Evolutionary conservation across 1,140 invertebrate genomes (phyloP).

Genomic region (Reticulitermes speratus): DNA sequence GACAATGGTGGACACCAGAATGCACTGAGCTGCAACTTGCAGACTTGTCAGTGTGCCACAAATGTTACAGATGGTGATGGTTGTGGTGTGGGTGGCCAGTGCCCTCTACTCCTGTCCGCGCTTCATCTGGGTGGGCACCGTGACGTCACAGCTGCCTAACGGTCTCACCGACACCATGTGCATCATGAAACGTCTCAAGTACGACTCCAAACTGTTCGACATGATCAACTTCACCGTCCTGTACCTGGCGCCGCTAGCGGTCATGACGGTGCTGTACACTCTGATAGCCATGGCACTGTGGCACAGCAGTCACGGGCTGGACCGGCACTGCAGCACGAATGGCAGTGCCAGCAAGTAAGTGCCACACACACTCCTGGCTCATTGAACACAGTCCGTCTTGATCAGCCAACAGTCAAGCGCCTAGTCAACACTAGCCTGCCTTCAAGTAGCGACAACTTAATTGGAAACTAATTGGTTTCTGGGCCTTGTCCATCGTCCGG

Average conservation of each 20-base stretch:
- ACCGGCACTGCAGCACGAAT: neutral
- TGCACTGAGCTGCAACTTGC: too few species aligned
- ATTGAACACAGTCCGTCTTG: neutral
- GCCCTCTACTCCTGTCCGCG: slow-evolving; percentile 73
- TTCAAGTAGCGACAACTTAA: neutral
- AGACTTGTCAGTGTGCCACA: neutral
- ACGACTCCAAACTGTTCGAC: slow-evolving; percentile 72
- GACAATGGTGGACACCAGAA: too few species aligned
- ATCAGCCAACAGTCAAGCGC: too few species aligned
- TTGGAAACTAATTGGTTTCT: too few species aligned
- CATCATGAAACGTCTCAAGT: slow-evolving; percentile 67
- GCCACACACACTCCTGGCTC: neutral
- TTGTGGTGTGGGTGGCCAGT: slow-evolving; percentile 72
- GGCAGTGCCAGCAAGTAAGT: neutral
- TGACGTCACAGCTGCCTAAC: slow-evolving; percentile 56
- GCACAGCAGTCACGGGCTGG: slow-evolving; percentile 24
- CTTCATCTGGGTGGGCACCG: slow-evolving; percentile 70
- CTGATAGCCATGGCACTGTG: slow-evolving; percentile 34
- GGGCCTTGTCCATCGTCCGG: too few species aligned
- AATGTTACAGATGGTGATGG: slow-evolving; percentile 63
- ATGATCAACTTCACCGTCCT: slow-evolving; percentile 73
- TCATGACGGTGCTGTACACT: slow-evolving; percentile 64
- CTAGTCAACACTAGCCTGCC: neutral
- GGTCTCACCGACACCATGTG: slow-evolving; percentile 70
- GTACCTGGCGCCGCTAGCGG: slow-evolving; percentile 68